A percentile compares a stretch with the other conserved stretches of the same genome.
phyloP scores from a whole-genome alignment of 2,888 invertebrate species.

The Sinelater perroti region DNA sequence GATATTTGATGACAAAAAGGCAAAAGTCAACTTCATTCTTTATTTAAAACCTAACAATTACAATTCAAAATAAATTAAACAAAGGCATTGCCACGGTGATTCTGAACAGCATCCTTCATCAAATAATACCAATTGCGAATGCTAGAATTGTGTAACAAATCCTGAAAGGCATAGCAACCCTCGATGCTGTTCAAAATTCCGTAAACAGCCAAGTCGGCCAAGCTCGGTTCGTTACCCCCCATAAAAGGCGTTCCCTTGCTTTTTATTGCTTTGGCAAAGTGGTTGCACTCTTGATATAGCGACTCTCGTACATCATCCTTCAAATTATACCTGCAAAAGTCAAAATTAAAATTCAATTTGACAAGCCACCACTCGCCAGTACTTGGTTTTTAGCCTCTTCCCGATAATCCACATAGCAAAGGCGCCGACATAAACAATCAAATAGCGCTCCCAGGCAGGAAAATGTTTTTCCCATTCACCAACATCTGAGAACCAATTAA shows the following conservation, averaged over 20 bases:
- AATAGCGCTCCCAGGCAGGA: conserved; percentile 81
- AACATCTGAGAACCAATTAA: conserved; percentile 91
- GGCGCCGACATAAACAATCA: conserved; percentile 93
- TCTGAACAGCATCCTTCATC: conserved; percentile 72
- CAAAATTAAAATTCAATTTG: conserved; percentile 1
- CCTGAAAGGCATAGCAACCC: conserved; percentile 89
- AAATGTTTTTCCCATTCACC: conserved; percentile 94
- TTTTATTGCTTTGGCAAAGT: conserved; percentile 78
- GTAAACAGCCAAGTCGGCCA: conserved; percentile 92
- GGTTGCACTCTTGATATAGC: conserved; percentile 86
- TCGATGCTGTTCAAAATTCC: conserved; percentile 93
- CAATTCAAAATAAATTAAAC: no score
- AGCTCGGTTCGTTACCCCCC: conserved; percentile 87
- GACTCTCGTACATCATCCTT: conserved; percentile 89
- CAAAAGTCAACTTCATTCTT: no score
- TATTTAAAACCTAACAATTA: no score
- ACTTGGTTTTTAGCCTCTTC: conserved; percentile 86
- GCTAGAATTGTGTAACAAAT: conserved; percentile 76
- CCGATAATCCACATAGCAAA: conserved; percentile 93
- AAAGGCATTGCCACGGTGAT: conserved; percentile 65
- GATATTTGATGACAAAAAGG: no score
- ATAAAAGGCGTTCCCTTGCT: conserved; percentile 77
- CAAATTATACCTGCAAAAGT: conserved; percentile 75
- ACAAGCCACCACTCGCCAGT: no score
- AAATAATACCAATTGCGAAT: conserved; percentile 81